These are phyloP conservation scores for Copidosoma aretas DNA, from an alignment of 2,888 invertebrate genomes.

Conservation along the genomic window DNA sequence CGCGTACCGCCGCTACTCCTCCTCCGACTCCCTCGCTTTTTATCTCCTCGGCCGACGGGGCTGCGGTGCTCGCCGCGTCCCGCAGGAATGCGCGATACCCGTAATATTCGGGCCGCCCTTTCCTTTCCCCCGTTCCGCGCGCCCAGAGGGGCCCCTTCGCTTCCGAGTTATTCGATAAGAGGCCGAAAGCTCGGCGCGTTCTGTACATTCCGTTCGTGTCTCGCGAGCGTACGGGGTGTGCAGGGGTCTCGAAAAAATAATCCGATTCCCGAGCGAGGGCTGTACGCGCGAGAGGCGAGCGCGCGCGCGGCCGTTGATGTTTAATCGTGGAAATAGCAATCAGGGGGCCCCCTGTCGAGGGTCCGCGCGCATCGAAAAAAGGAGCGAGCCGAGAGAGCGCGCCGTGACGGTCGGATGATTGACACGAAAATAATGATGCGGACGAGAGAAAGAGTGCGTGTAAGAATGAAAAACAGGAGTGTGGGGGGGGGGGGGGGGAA, in stretches of 20 bases:
- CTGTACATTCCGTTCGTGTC: no score
- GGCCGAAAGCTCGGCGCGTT: no score
- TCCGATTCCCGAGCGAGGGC: no score
- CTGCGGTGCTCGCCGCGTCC: conserved; percentile 15
- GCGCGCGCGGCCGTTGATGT: conserved; percentile 26
- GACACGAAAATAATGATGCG: conserved; percentile 41
- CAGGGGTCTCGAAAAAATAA: no score
- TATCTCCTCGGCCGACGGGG: conserved; percentile 15
- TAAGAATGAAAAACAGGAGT: conserved; percentile 51
- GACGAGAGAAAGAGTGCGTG: conserved; percentile 12
- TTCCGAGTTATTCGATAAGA: no score
- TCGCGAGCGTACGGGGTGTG: no score
- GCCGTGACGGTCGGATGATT: conserved; percentile 36
- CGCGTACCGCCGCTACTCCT: conserved; percentile 13
- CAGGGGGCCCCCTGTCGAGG: conserved; percentile 26
- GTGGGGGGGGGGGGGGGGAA: conserved; percentile 36
- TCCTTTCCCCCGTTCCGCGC: no score
- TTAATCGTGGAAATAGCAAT: conserved; percentile 37
- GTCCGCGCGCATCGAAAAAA: not conserved
- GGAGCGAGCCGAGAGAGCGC: not conserved
- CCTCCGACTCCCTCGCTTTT: conserved; percentile 6
- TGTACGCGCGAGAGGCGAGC: no score
- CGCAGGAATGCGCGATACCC: no score
- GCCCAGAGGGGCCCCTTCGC: no score
- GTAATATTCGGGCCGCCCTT: conserved; percentile 36